Evolutionary conservation across 2,113 vertebrate species (phyloP), one percentile per base, ranked within the genome.

Genomic region (Oophaga pumilio): DNA sequence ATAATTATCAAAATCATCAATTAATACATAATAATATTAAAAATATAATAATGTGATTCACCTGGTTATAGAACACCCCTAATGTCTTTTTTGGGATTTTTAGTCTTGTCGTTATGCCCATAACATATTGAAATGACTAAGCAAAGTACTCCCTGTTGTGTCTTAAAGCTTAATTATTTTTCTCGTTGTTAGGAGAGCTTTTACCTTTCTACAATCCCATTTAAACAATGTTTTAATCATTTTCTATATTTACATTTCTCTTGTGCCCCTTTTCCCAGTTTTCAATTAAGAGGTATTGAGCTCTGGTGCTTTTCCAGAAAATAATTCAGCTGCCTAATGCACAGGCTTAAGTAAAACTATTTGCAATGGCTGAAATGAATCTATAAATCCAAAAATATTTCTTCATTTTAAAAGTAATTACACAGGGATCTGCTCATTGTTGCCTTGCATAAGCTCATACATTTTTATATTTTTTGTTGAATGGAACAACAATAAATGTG

Each of bases 221-320:
- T 86, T 86, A 68, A 86, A 69, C 57, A 79, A 78, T 79, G 76
- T 86, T 79, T 84, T 78, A 83, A 83, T 77, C 83, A 81, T 89
- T 91, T 89, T 86, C 2, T 33, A 87, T 20, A 4, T 77, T 85
- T 76, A 69, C 74, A 57, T 76, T 90, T 89, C 66, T 90, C 74
- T 64, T 77, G 68, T 86, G 76, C 84, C 81, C 52, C 86, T 90
- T 87, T 85, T 89, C 78, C 89, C 84, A 43, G 15, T 26, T 89
- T 90, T 90, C 73, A 90, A 82, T 85, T 78, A 81, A 87, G 77
- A 88, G 87, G 43, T 52, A 89, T 49, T 26, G 89, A 86, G 85
- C 28, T 87, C 85, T 88, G 84, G 88, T 69, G 89, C 89, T 90
- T 90, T 82, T 89, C 90, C 90, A 89, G 81, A 88, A 86, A 90